Base-by-base conservation (phyloP, 2,888 invertebrate genomes). In the Dicranocentrus wangi region DNA sequence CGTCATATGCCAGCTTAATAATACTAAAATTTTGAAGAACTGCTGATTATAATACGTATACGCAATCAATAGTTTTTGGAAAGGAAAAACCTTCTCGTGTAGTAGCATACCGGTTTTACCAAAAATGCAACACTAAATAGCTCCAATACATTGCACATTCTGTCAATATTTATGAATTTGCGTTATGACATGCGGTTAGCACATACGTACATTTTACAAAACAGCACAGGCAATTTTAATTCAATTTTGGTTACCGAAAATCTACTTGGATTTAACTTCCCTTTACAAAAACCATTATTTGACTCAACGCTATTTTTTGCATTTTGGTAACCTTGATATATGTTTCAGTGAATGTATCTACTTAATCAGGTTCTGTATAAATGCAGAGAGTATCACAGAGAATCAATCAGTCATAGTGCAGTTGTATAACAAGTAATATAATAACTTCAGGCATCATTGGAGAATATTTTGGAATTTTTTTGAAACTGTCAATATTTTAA, bases 301-400 rank as follows among this genome's bases (percentile, higher is more conserved):
- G 8, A 39, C 39, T 39, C 13, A 51, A 7, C 13, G 51, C 13
- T 13, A n/a, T 51, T 55, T 55, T 15, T 55, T 55, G 39, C 63
- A 42, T 79, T 71, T 51, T 63, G 68, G 79, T 73, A 80, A 80
- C 79, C 72, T 60, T 42, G n/a, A 60, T 25, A 60, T 66, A 32
- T 15, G n/a, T 5, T 61, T 21, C 19, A 65, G 17, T 17, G 28
- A 5, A 10, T 70, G 13, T 58, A 58, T 32, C 58, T 75, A 66
- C 27, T 55, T n/a, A 47, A 53, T 70, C 39, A 55, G 58, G 27
- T 69, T 81, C 63, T 17, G 61, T 60, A 82, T 78, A 84, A 86
- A 85, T 86, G 86, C 86, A 86, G 86, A 86, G 86, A 86, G 86
- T 85, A 85, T 85, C 85, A 86, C 85, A 85, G 85, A 84, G 85